Evolutionary conservation across 1,140 invertebrate species (phyloP).

Genomic region (Nomia melanderi): DNA sequence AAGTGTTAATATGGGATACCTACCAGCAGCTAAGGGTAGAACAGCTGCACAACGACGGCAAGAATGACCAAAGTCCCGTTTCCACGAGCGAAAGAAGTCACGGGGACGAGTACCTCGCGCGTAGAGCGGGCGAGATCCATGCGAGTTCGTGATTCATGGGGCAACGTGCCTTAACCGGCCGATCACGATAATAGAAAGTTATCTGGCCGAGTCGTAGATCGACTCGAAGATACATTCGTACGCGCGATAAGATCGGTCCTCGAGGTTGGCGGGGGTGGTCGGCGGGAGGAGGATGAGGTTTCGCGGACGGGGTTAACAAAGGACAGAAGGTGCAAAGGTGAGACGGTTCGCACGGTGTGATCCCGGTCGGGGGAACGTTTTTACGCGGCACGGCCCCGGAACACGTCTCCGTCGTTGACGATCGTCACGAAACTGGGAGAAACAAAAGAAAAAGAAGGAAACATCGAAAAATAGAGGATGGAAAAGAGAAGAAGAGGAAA

Average conservation of each 20-base stretch:
- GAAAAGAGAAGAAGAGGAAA: constrained; percentile 62
- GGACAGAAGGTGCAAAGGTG: constrained; percentile 26
- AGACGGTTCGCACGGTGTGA: constrained; percentile 38
- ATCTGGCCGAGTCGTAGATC: constrained; percentile 40
- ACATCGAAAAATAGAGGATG: not conserved
- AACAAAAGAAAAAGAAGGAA: not conserved
- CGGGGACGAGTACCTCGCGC: not conserved
- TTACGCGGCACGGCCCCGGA: constrained; percentile 20
- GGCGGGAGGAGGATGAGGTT: no score
- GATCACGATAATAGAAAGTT: constrained; percentile 49
- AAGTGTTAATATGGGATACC: no score
- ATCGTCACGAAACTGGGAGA: not conserved
- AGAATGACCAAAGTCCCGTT: constrained; percentile 5
- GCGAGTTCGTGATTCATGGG: constrained; percentile 42
- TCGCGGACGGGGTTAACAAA: constrained; percentile 32
- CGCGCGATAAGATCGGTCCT: constrained; percentile 31
- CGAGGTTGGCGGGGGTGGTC: not conserved
- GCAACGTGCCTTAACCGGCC: constrained; percentile 10
- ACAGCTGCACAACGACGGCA: no score
- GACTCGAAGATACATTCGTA: constrained; percentile 23
- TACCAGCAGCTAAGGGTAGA: no score
- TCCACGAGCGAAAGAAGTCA: not conserved
- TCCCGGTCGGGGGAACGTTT: constrained; percentile 32
- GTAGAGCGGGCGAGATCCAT: not conserved
- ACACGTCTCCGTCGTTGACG: constrained; percentile 22